Evolutionary conservation across 2,888 invertebrate species (phyloP).

Genomic region (Hipparchia semele): DNA sequence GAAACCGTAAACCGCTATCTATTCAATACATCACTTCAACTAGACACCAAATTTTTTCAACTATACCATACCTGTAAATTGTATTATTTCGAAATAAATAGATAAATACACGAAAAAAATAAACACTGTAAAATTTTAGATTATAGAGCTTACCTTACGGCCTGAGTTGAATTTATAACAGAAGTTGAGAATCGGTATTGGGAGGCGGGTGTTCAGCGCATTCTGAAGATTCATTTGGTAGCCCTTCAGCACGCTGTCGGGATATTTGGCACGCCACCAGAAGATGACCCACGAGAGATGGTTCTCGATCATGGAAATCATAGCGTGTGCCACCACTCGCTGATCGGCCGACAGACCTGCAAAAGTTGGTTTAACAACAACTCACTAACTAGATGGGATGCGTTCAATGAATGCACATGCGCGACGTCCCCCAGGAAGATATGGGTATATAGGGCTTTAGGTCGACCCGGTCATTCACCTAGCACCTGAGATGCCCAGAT

Average conservation of each 20-base stretch:
- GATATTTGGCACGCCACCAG: constrained; percentile 96
- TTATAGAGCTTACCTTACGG: constrained; percentile 86
- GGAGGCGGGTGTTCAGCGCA: constrained; percentile 93
- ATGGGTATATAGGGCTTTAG: constrained; percentile 37
- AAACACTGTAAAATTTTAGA: background rate
- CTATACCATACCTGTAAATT: no score
- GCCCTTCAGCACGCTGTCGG: constrained; percentile 94
- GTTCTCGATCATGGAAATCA: constrained; percentile 97
- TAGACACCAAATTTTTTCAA: no score
- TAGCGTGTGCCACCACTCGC: constrained; percentile 94
- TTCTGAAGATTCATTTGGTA: constrained; percentile 96
- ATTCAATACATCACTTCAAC: background rate
- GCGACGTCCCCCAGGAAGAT: constrained; percentile 44
- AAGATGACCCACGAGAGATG: constrained; percentile 95
- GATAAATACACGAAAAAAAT: no score
- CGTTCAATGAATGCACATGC: constrained; percentile 61
- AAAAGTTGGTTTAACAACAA: constrained; percentile 41
- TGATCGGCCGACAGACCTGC: constrained; percentile 91
- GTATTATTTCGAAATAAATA: no score
- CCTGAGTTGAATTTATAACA: constrained; percentile 94
- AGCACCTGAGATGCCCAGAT: constrained; percentile 29
- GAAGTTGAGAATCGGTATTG: constrained; percentile 93
- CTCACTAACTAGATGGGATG: constrained; percentile 36
- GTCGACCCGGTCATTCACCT: constrained; percentile 41
- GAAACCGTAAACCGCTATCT: background rate